Conservation (phyloP, 2,113 vertebrate genomes). For the Sebastes fasciatus region DNA sequence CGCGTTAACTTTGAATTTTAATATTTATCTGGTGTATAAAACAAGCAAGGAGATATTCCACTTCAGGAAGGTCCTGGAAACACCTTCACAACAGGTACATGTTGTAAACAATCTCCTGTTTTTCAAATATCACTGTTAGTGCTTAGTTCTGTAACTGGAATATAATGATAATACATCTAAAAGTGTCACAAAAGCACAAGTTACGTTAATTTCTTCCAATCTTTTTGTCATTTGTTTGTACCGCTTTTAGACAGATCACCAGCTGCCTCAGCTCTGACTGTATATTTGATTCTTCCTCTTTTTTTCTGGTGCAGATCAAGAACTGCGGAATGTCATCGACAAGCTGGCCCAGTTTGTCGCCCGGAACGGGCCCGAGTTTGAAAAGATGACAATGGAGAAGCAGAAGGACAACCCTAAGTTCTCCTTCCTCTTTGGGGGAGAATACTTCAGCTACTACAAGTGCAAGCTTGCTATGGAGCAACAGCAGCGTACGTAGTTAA, state of each 20-base stretch:
- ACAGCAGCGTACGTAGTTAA: conserved; percentile 88
- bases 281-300: background rate
- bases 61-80: background rate
- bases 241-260: background rate
- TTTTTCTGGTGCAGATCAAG: conserved; percentile 88
- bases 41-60: background rate
- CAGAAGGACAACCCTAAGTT: conserved; percentile 99
- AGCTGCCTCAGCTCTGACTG: background rate
- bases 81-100: background rate
- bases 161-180: background rate
- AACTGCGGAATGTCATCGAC: conserved; percentile 98
- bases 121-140: too few species aligned
- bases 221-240: background rate
- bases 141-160: background rate
- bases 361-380: conserved; percentile 97
- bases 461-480: conserved; percentile 95
- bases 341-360: conserved; percentile 98
- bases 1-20: background rate
- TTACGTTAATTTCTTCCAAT: background rate
- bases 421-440: conserved; percentile 97
- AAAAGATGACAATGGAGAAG: conserved; percentile 99
- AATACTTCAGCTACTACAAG: conserved; percentile 98
- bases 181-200: background rate
- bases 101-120: too few species aligned
- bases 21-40: background rate